Conservation (phyloP, 1,140 invertebrate genomes). For the Trypoxylus dichotomus region DNA sequence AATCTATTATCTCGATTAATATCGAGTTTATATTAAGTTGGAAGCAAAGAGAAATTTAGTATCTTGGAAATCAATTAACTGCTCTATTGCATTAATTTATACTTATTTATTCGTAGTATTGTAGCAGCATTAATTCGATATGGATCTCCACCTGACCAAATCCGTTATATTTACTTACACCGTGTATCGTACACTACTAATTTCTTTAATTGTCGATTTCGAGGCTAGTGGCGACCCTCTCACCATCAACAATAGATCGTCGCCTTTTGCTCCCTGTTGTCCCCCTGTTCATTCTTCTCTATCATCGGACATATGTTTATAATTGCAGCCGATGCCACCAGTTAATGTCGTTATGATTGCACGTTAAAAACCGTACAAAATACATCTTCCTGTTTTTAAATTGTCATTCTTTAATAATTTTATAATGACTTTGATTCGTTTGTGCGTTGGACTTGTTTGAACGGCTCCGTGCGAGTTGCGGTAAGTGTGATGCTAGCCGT, state of each 20-base stretch:
- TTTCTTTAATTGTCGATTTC: conserved; percentile 45
- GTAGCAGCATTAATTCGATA: too few relatives aligned
- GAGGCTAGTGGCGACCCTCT: conserved; percentile 38
- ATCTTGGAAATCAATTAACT: too few relatives aligned
- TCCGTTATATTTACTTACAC: conserved; percentile 11
- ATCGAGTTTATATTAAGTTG: too few relatives aligned
- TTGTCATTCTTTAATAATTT: conserved; percentile 53
- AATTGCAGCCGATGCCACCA: conserved; percentile 47
- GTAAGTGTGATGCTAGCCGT: not conserved
- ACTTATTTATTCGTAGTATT: too few relatives aligned
- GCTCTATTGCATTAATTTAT: too few relatives aligned
- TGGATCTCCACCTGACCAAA: conserved; percentile 5
- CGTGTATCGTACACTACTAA: conserved; percentile 37
- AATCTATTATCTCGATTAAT: too few relatives aligned
- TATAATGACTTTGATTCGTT: conserved; percentile 44
- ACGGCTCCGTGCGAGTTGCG: not conserved
- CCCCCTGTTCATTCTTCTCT: conserved; percentile 31
- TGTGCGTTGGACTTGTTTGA: conserved; percentile 8
- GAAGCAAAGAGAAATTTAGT: too few relatives aligned
- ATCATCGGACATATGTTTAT: conserved; percentile 50
- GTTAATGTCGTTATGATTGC: conserved; percentile 53
- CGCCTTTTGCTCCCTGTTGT: not conserved
- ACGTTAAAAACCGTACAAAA: conserved; percentile 52
- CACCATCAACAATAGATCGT: not conserved
- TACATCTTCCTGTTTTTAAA: conserved; percentile 52